These are phyloP conservation scores for Sarcophaga subvicina DNA, from an alignment of 2,888 invertebrate genomes.

Conservation along the genomic window DNA sequence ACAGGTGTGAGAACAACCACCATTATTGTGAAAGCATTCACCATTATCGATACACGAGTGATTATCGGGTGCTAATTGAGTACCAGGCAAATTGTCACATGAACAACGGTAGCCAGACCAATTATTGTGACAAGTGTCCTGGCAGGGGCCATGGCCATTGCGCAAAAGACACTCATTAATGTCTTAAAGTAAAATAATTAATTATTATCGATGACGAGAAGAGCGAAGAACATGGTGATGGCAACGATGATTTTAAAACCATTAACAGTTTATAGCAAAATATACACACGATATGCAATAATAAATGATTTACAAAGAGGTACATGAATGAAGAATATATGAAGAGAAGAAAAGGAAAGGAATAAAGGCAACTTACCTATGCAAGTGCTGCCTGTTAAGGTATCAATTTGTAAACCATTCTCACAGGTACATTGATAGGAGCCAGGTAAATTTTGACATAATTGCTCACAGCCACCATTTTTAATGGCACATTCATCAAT, in stretches of 20 bases:
- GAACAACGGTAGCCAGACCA: slow-evolving; percentile 84
- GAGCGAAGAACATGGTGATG: slow-evolving; percentile 18
- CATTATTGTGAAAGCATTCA: slow-evolving; percentile 81
- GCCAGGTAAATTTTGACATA: slow-evolving; percentile 84
- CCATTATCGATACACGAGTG: slow-evolving; percentile 83
- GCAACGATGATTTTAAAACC: slow-evolving; percentile 8
- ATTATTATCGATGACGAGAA: slow-evolving; percentile 30
- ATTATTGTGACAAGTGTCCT: slow-evolving; percentile 85
- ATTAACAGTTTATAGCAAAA: slow-evolving; percentile 41
- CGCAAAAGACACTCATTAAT: slow-evolving; percentile 85
- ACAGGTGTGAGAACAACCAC: slow-evolving; percentile 83
- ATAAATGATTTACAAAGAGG: slow-evolving; percentile 1
- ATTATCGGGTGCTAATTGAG: slow-evolving; percentile 83
- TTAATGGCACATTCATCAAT: slow-evolving; percentile 84
- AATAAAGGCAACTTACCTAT: slow-evolving; percentile 80
- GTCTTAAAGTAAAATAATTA: slow-evolving; percentile 78
- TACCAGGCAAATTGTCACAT: slow-evolving; percentile 84
- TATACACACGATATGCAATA: slow-evolving; percentile 8
- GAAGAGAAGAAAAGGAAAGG: background rate
- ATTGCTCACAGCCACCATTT: slow-evolving; percentile 83
- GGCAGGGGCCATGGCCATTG: slow-evolving; percentile 86
- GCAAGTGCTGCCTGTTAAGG: slow-evolving; percentile 81
- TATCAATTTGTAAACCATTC: slow-evolving; percentile 82
- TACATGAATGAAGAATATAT: slow-evolving; percentile 30
- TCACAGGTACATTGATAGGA: slow-evolving; percentile 84